Base-by-base conservation (phyloP, 30 jellyfish, hydroid and myxozoan species). In the Mastigias papua region DNA sequence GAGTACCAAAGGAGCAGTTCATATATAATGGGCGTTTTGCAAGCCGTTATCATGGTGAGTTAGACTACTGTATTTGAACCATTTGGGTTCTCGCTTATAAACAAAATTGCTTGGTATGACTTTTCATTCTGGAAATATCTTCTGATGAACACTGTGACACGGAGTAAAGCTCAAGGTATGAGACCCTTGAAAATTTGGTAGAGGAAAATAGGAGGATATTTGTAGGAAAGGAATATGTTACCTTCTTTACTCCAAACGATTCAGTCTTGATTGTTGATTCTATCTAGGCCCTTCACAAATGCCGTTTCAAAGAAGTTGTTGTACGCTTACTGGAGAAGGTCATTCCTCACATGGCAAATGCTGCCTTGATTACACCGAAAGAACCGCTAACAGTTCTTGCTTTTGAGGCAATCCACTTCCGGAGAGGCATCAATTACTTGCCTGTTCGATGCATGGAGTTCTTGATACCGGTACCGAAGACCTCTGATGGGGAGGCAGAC, bases 391-490 rank as follows among this genome's bases (percentile, higher is more conserved):
- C 78, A 22, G 46, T 42, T 66, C 35, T 66, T 28, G 46, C 46
- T 66, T 66, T 66, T 66, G 78, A 66, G 1, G 78, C 46, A 66
- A 33, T 66, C 22, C 78, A 66, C 37, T 66, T 20, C 78, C 78
- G 78, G 48, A 2, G 78, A 66, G 78, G 78, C 22, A 66, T 66
- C 5, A 66, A 66, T 28, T 66, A 66, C 46, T 46, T 66, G 3
- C 78, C 78, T 25, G 35, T 22, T 42, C 35, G 78, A 20, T 66
- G 78, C 46, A 66, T 66, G 78, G 78, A 66, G 78, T 20, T 66
- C 22, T 16, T 66, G 25, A 66, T 66, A 1, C 78, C 78, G 5
- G 26, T 66, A 9, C 78, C 78, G 6, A 42, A 66, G 16, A 66
- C 5, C 16, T 5, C 2, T 1, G 78, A 66, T 9, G 73, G 33